These are phyloP conservation scores for Adrianichthys oophorus DNA, from an alignment of 2,797 vertebrate genomes.

Conservation along the genomic window DNA sequence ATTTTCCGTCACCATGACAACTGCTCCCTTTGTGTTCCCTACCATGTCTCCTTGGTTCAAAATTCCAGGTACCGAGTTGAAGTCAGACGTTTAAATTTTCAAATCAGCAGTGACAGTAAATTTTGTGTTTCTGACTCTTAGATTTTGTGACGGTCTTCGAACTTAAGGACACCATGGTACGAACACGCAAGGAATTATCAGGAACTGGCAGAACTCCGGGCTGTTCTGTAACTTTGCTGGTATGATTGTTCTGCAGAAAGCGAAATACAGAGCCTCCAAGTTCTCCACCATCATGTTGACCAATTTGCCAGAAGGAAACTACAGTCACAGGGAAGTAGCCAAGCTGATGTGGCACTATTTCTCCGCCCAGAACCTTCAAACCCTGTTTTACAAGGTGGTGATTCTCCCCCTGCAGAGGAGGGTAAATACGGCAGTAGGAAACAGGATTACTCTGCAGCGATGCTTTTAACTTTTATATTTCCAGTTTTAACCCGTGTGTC, in stretches of 20 bases:
- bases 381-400: conserved; percentile 40
- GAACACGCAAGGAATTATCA: not conserved
- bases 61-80: conserved; percentile 44
- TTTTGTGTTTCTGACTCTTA: not conserved
- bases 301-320: conserved; percentile 76
- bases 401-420: conserved; percentile 58
- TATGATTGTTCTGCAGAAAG: conserved; percentile 14
- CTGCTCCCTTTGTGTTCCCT: conserved; percentile 38
- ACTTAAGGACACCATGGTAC: not conserved
- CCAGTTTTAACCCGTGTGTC: too few species aligned
- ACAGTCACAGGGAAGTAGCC: conserved; percentile 76
- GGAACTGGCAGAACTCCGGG: not conserved
- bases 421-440: conserved; percentile 31
- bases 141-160: not conserved
- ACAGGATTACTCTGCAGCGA: too few species aligned
- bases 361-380: conserved; percentile 28
- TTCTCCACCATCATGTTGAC: conserved; percentile 75
- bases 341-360: conserved; percentile 80
- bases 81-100: not conserved
- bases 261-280: accelerated
- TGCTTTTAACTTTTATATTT: too few species aligned
- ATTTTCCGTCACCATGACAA: conserved; percentile 41
- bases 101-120: not conserved
- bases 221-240: not conserved
- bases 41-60: conserved; percentile 47